These are phyloP conservation scores for Macropodus opercularis DNA, from an alignment of 2,797 vertebrate genomes.

Conservation along the genomic window DNA sequence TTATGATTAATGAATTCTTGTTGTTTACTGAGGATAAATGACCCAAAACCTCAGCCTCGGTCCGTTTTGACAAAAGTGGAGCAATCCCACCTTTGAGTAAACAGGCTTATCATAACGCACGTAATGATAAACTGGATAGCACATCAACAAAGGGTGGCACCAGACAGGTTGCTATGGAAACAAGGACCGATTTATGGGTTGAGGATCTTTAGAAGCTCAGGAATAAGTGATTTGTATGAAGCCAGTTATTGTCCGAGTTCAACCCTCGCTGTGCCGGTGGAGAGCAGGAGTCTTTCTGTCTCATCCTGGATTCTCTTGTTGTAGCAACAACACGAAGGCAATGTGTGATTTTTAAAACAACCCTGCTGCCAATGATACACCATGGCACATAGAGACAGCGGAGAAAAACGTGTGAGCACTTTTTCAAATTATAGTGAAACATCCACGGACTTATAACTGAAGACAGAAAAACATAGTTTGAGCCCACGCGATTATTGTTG, in stretches of 20 bases:
- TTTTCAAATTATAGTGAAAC: slow-evolving; percentile 43
- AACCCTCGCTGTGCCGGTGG: slow-evolving; percentile 26
- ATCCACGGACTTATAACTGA: slow-evolving; percentile 31
- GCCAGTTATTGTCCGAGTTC: slow-evolving; percentile 41
- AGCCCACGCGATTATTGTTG: slow-evolving; percentile 25
- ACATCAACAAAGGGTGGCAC: slow-evolving; percentile 44
- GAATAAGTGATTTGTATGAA: slow-evolving; percentile 40
- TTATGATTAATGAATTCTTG: slow-evolving; percentile 1
- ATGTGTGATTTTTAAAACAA: slow-evolving; percentile 27
- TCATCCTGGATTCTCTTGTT: slow-evolving; percentile 34
- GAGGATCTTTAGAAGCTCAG: slow-evolving; percentile 38
- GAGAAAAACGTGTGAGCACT: slow-evolving; percentile 38
- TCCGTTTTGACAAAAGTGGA: slow-evolving; percentile 4
- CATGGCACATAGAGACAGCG: slow-evolving; percentile 31
- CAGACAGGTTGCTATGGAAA: slow-evolving; percentile 61
- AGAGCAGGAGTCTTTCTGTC: slow-evolving; percentile 34
- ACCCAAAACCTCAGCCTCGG: background rate
- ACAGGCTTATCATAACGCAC: slow-evolving; percentile 31
- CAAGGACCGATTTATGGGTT: slow-evolving; percentile 50
- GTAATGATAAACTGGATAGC: slow-evolving; percentile 24
- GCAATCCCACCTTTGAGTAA: slow-evolving; percentile 13
- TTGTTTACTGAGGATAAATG: background rate
- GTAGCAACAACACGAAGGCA: slow-evolving; percentile 39
- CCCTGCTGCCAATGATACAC: slow-evolving; percentile 35
- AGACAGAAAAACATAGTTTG: slow-evolving; percentile 32